Percentiles rank a stretch among this genome's conserved stretches.
Evolutionary conservation across 2,888 invertebrate species (phyloP).

Genomic region (Liodrosophila aerea): DNA sequence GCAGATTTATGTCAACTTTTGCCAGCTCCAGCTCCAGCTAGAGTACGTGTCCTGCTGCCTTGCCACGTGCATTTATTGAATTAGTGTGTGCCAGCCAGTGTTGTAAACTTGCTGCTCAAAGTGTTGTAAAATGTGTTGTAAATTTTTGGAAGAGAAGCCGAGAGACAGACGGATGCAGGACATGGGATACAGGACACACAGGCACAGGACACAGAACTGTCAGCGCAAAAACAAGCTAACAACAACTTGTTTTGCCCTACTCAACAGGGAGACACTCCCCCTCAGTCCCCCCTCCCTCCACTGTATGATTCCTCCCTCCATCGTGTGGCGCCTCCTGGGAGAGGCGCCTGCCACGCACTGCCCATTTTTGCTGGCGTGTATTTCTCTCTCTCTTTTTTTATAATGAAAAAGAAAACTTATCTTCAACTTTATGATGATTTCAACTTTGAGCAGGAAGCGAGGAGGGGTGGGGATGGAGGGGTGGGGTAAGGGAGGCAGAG

Average conservation of each 20-base stretch:
- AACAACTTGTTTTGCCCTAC: slow-evolving; percentile 43
- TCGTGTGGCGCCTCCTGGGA: slow-evolving; percentile 48
- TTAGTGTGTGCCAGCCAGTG: slow-evolving; percentile 52
- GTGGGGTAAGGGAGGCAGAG: neutral
- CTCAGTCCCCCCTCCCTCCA: neutral
- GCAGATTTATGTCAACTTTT: slow-evolving; percentile 77
- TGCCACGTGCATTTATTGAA: slow-evolving; percentile 71
- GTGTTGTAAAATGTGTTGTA: slow-evolving; percentile 58
- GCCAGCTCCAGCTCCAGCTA: too few species aligned
- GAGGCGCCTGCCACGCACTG: slow-evolving; percentile 1
- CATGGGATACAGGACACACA: slow-evolving; percentile 4
- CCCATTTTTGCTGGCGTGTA: slow-evolving; percentile 45
- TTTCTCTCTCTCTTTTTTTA: slow-evolving; percentile 31
- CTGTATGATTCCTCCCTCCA: slow-evolving; percentile 37
- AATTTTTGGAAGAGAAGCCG: slow-evolving; percentile 53
- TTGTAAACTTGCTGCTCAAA: slow-evolving; percentile 50
- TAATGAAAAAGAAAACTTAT: slow-evolving; percentile 77
- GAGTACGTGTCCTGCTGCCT: slow-evolving; percentile 47
- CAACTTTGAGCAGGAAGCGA: slow-evolving; percentile 40
- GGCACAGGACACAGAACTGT: neutral
- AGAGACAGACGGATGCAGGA: slow-evolving; percentile 37
- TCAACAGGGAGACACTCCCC: slow-evolving; percentile 10
- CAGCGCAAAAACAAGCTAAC: slow-evolving; percentile 20
- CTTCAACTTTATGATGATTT: slow-evolving; percentile 78
- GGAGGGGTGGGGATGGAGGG: neutral